Base-by-base conservation (phyloP, 2,113 vertebrate genomes). In the Arenaria interpres region DNA sequence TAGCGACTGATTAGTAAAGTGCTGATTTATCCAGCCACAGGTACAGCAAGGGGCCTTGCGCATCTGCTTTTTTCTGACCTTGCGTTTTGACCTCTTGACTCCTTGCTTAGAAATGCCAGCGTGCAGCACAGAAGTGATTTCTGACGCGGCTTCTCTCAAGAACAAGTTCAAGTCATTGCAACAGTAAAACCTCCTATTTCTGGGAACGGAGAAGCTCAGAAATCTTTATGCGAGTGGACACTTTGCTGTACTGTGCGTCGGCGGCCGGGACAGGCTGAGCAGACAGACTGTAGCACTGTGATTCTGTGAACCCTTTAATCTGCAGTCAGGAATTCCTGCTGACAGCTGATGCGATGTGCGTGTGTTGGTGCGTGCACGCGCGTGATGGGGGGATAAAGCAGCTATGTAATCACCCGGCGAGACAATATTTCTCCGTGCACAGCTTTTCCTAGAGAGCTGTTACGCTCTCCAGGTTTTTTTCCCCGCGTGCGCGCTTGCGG, bases 381-480 rank as follows among this genome's bases (percentile, higher is more conserved):
- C 4, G 5, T 5, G 0, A 1, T 4, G 81, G 50, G 76, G 76
- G 56, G 20, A 57, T 4, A 10, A 24, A 41, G 48, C 92, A 18
- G 91, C 80, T 27, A 35, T 11, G 63, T 43, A 4, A 30, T 11
- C 59, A 7, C 2, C 0, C 7, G 0, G 8, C 1, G 7, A 69
- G 93, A 87, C 68, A 7, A 1, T n/a, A 53, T 84, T 95, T 41
- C 91, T 35, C 81, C 6, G 0, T 35, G 88, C 69, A 21, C 48
- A 4, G 94, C 54, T 94, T 95, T 95, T 89, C 81, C 88, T 90
- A 41, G 81, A 94, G n/a, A 96, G 91, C 30, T 16, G 27, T 60
- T 64, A 2, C 2, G 53, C 81, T 94, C 63, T 92, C 73, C 71
- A 85, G 87, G 56, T 48, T 83, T 94, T 72, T 74, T 32, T 15